Evolutionary conservation across 2,797 vertebrate genomes (phyloP).

Genomic region (Tauraco hartlaubi): DNA sequence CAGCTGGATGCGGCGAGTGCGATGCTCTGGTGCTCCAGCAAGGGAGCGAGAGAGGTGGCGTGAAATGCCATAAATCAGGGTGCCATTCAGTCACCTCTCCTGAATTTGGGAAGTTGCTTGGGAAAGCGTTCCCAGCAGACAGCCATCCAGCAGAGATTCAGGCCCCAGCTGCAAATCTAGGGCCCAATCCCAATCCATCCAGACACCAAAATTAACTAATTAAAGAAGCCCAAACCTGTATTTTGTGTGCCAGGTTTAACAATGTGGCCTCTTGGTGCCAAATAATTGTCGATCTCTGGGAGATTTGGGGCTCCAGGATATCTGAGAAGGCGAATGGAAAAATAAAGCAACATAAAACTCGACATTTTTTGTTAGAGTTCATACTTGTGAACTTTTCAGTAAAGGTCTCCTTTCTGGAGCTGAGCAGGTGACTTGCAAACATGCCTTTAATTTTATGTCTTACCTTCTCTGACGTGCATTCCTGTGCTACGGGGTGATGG

Average conservation of each 20-base stretch:
- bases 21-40: background rate
- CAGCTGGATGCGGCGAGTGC: accelerated
- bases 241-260: background rate
- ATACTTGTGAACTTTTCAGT: background rate
- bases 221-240: background rate
- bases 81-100: background rate
- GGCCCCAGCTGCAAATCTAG: background rate
- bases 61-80: background rate
- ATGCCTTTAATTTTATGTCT: background rate
- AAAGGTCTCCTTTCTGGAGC: background rate
- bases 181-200: background rate
- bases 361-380: background rate
- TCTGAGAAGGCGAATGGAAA: accelerated
- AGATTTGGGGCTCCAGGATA: background rate
- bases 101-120: background rate
- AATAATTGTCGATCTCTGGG: background rate
- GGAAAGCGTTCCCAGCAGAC: background rate
- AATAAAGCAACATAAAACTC: background rate
- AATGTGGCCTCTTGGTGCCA: accelerated
- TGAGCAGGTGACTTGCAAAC: background rate
- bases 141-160: background rate
- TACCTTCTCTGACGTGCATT: background rate
- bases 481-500: accelerated
- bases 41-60: accelerated
- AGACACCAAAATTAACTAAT: background rate